Evolutionary conservation across 2,888 invertebrate species (phyloP).

Genomic region (Noctua fimbriata): DNA sequence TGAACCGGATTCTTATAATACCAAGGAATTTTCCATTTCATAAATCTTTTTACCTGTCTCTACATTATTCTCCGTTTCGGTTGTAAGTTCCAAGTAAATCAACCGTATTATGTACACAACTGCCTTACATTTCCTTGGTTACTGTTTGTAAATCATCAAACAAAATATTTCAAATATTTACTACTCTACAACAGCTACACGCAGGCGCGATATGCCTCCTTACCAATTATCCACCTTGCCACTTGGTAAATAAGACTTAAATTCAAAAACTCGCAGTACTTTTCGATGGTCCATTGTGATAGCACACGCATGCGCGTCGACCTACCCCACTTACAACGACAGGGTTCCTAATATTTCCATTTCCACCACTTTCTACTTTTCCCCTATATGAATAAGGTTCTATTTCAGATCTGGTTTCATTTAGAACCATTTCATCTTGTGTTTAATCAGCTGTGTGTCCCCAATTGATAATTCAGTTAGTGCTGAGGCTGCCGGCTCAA

Average conservation of each 20-base stretch:
- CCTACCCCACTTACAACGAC: conserved; percentile 76
- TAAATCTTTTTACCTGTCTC: conserved; percentile 25
- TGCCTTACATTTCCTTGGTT: conserved; percentile 78
- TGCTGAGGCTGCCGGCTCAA: conserved; percentile 79
- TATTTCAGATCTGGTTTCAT: conserved; percentile 70
- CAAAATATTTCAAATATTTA: conserved; percentile 82
- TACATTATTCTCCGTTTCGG: conserved; percentile 20
- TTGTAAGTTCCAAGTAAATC: conserved; percentile 54
- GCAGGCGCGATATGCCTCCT: conserved; percentile 70
- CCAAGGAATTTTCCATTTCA: conserved; percentile 16
- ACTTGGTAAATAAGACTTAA: conserved; percentile 66
- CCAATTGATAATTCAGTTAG: conserved; percentile 88
- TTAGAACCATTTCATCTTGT: conserved; percentile 79
- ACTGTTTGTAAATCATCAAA: conserved; percentile 80
- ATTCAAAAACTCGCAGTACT: conserved; percentile 56
- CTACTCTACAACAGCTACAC: conserved; percentile 74
- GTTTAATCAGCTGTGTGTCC: conserved; percentile 88
- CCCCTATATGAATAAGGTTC: conserved; percentile 76
- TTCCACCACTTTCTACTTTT: conserved; percentile 77
- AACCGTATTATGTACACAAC: conserved; percentile 72
- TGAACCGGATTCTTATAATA: background rate
- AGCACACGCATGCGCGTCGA: conserved; percentile 84
- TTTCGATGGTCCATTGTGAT: conserved; percentile 76
- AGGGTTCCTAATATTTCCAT: conserved; percentile 71
- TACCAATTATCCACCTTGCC: conserved; percentile 64